Base-by-base conservation (phyloP, 2,888 invertebrate species). In the Automeris io region DNA sequence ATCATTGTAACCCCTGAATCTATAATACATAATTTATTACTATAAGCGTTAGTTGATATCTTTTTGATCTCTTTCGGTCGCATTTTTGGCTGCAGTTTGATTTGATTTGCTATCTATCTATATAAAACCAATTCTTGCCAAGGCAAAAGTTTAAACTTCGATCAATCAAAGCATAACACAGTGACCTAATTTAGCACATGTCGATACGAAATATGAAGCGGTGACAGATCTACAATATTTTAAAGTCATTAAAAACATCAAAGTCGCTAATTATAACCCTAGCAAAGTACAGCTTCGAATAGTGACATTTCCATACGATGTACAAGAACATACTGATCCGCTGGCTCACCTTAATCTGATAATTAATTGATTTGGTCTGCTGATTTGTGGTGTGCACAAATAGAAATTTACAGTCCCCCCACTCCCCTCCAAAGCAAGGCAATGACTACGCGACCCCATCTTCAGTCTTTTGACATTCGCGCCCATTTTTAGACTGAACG, bases 341-440 rank as follows among this genome's bases (percentile, higher is more conserved):
- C 75, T 79, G 65, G 77, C 79, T 80, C 85, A 83, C 85, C 79
- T 86, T 85, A 86, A 87, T 86, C 82, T 79, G 69, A 83, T 86
- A 83, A 87, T 87, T 86, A 86, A 87, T 87, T 80, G 81, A 82
- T 77, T 75, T 69, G 71, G 80, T 78, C 78, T 73, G 72, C 67
- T 85, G 86, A 86, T 87, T 86, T 85, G 85, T 83, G 75, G 67
- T 71, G 76, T 56, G 75, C 85, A 70, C 74, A 86, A 86, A 87
- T 86, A 87, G 85, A 73, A 57, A 51, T 59, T 62, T 62, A 56
- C 67, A 49, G 64, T 57, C 71, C 72, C 71, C 67, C 59, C 56
- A 40, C 49, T 49, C 58, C 57, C 55, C 62, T 47, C 57, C 53
- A 50, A 52, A 53, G 57, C 64, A 49, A 54, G 61, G 54, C 63